phyloP scores from a whole-genome alignment of 2,113 vertebrate species.

The Chelonoidis abingdonii region DNA sequence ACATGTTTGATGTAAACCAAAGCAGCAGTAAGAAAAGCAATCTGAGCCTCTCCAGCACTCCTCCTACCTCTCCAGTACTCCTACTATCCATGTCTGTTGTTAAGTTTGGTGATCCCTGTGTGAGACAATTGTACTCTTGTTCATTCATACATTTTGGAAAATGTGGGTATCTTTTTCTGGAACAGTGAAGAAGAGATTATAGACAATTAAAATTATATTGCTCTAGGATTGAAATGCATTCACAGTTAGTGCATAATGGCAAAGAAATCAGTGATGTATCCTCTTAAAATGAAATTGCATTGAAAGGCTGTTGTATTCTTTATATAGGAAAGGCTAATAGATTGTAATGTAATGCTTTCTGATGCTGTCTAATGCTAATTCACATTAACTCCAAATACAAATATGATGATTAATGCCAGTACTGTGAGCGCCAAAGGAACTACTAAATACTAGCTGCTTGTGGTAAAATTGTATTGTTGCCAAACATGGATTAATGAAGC shows the following conservation, averaged over 20 bases:
- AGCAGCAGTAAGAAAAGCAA: background rate
- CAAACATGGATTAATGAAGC: background rate
- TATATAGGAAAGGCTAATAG: slow-evolving; percentile 35
- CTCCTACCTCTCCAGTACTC: background rate
- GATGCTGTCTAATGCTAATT: background rate
- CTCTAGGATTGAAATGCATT: background rate
- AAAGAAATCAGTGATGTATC: background rate
- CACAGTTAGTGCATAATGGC: background rate
- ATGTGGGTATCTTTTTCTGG: background rate
- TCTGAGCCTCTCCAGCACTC: background rate
- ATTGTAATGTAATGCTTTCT: slow-evolving; percentile 13
- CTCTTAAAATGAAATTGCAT: background rate
- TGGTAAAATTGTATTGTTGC: slow-evolving; percentile 23
- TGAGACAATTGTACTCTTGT: background rate
- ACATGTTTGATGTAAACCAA: background rate
- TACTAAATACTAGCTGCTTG: slow-evolving; percentile 15
- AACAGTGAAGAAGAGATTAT: background rate
- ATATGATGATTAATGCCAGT: background rate
- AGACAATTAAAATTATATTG: background rate
- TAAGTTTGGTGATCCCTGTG: background rate
- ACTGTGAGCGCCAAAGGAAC: background rate
- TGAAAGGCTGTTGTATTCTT: background rate
- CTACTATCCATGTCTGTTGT: background rate
- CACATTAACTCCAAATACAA: slow-evolving; percentile 6
- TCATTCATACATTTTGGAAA: background rate